A percentile compares a stretch with the other conserved stretches of the same genome.
Evolutionary conservation across 2,113 vertebrate species (phyloP).

Genomic region (Malurus cyaneus): DNA sequence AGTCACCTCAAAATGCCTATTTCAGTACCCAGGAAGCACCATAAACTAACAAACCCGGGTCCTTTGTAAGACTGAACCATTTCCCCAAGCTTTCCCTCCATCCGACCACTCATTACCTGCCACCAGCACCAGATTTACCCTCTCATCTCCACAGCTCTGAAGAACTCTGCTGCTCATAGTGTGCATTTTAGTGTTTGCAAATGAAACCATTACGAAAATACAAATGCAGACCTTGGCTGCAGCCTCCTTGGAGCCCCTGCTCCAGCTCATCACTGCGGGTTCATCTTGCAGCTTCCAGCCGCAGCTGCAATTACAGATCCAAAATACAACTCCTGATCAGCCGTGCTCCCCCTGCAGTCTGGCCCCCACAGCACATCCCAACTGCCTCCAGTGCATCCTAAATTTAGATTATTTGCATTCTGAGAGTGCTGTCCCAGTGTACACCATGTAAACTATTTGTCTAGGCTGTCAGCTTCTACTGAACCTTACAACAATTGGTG

Average conservation of each 20-base stretch:
- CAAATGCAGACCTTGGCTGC: not conserved
- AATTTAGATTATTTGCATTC: not conserved
- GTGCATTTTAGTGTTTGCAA: not conserved
- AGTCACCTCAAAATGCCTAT: accelerated
- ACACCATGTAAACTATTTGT: not conserved
- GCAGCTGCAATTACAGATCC: not conserved
- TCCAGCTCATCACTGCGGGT: not conserved
- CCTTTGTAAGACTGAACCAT: not conserved
- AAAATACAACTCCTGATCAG: not conserved
- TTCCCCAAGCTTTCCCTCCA: not conserved
- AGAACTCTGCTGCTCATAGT: accelerated
- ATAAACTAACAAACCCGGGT: accelerated
- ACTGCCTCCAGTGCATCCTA: not conserved
- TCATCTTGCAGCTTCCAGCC: not conserved
- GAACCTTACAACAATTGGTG: not conserved
- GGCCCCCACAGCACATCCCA: not conserved
- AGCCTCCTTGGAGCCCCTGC: not conserved
- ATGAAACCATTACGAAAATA: not conserved
- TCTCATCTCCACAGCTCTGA: not conserved
- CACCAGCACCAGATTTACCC: not conserved
- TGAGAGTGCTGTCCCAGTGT: not conserved
- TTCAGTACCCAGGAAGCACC: not conserved
- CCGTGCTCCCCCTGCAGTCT: constrained; percentile 10
- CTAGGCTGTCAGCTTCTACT: not conserved
- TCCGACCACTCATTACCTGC: accelerated